phyloP scores from a whole-genome alignment of 2,113 vertebrate genomes.

The Catharus minimus region DNA sequence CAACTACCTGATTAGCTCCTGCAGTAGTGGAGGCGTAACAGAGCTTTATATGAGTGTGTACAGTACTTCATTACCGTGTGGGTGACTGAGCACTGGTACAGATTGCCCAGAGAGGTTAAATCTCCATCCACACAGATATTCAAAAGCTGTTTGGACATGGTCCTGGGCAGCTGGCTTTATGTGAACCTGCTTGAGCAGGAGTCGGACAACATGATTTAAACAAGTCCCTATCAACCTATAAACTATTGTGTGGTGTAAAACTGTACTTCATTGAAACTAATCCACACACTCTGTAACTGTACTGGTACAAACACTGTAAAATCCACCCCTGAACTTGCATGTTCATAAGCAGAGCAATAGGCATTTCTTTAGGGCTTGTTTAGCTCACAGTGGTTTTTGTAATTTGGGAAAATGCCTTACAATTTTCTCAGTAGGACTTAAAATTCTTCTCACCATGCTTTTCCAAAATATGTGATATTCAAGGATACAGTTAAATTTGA shows the following conservation, averaged over 20 bases:
- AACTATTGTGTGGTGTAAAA: not conserved
- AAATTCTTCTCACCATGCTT: not conserved
- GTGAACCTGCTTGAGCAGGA: not conserved
- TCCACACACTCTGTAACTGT: not conserved
- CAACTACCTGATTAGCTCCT: not conserved
- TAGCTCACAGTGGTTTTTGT: not conserved
- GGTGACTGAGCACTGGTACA: not conserved
- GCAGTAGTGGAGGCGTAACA: not conserved
- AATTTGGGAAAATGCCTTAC: not conserved
- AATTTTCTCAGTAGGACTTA: not conserved
- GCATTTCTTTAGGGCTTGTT: not conserved
- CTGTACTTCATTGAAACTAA: not conserved
- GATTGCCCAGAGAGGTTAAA: not conserved
- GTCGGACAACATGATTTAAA: not conserved
- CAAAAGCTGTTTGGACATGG: not conserved
- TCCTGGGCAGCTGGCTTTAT: not conserved
- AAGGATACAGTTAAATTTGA: not conserved
- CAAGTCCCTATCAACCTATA: not conserved
- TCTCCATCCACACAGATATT: not conserved
- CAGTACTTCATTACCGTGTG: not conserved
- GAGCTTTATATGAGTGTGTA: not conserved
- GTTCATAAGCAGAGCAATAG: not conserved
- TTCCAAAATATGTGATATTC: not conserved
- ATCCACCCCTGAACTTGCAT: not conserved
- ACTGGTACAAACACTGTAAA: not conserved